Evolutionary conservation across 2,113 vertebrate genomes (phyloP).

Genomic region (Pollimyrus isidori): DNA sequence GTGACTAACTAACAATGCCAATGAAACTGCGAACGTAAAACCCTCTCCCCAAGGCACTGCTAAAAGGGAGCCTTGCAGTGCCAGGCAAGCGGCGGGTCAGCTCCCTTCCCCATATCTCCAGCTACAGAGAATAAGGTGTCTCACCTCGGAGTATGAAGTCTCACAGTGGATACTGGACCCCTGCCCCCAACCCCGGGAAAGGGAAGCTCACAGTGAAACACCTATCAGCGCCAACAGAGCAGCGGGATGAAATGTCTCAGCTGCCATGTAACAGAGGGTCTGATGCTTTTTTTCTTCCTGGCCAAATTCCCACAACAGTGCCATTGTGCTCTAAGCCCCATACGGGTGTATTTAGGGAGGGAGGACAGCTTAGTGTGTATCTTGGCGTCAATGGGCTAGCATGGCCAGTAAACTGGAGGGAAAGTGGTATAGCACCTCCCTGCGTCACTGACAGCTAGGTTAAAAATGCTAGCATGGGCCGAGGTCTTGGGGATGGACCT

Average conservation of each 20-base stretch:
- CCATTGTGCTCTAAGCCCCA: not conserved
- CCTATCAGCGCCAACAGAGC: not conserved
- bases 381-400: not conserved
- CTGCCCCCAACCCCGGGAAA: not conserved
- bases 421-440: not conserved
- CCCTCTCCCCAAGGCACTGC: not conserved
- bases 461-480: not conserved
- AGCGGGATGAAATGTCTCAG: not conserved
- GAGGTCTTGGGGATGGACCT: not conserved
- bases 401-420: not conserved
- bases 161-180: not conserved
- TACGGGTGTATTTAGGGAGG: not conserved
- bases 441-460: not conserved
- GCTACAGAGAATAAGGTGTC: not conserved
- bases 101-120: not conserved
- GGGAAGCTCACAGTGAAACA: not conserved
- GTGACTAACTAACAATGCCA: not conserved
- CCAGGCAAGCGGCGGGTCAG: not conserved
- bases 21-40: not conserved
- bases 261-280: not conserved
- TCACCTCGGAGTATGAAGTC: not conserved
- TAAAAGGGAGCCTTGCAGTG: not conserved
- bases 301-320: not conserved
- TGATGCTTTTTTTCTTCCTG: not conserved
- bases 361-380: not conserved